Base-by-base conservation (phyloP, 2,113 vertebrate species). In the Ammodytes dubius region DNA sequence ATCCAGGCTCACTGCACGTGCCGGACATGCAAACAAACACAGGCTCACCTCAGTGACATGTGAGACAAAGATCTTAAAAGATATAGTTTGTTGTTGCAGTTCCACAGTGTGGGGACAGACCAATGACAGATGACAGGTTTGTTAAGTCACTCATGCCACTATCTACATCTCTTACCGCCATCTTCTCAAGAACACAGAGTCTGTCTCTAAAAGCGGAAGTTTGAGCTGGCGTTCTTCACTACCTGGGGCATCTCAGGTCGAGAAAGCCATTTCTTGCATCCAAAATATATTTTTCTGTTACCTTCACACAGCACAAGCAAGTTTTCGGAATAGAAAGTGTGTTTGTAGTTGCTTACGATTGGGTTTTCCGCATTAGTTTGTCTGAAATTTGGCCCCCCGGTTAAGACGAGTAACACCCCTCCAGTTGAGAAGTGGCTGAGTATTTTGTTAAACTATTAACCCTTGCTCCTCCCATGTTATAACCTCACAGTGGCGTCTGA, bases 391-490 rank as follows among this genome's bases (percentile, higher is more conserved):
- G 14, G 17, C 8, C 58, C 8, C 58, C 42, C 8, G 12, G 13
- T 58, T 61, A n/a, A 13, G 27, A 27, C 27, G 19, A 60, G 50
- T 5, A 66, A 60, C 79, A 64, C 57, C 14, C 50, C 50, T 65
- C 17, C 13, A 40, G 7, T 15, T 49, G 57, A 71, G 52, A 42
- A 91, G 85, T 88, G 78, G 64, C 84, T 84, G 69, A 61, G 78
- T 91, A 43, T 87, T 75, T 85, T 27, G 71, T 84, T 61, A 65
- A 85, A 88, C 81, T 82, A 93, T 94, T 93, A 95, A 95, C 95
- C 94, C 88, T 50, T 54, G 79, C 87, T 91, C 94, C 94, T 92
- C 93, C 94, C 92, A 93, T 89, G 93, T 94, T 91, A 92, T 87
- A 71, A 76, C 82, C 68, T 78, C 71, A 78, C 80, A 86, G 82